These are phyloP conservation scores for Gari tellinella DNA, from an alignment of 2,888 invertebrate species.

Conservation along the genomic window DNA sequence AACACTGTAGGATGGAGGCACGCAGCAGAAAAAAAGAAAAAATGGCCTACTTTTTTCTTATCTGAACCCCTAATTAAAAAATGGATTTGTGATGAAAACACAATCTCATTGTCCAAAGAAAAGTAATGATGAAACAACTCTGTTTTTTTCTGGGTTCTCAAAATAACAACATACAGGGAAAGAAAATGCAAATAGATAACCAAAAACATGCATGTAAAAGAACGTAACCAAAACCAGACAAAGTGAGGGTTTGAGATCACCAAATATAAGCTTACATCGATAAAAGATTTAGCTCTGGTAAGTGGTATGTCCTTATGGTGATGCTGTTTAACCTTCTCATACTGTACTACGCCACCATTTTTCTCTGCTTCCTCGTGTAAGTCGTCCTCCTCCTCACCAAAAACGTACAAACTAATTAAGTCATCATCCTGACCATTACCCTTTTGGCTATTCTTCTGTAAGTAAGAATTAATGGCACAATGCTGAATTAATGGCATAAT, in stretches of 20 bases:
- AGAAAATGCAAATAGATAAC: not conserved
- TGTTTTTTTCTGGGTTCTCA: not conserved
- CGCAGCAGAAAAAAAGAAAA: no score
- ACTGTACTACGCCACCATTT: slow-evolving; percentile 74
- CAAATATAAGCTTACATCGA: slow-evolving; percentile 56
- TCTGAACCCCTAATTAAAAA: no score
- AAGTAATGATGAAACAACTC: not conserved
- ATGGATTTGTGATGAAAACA: no score
- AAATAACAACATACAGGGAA: no score
- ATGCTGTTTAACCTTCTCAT: slow-evolving; percentile 73
- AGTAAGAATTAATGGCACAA: no score
- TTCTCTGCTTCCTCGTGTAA: slow-evolving; percentile 74
- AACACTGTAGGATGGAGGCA: no score
- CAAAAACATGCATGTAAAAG: not conserved
- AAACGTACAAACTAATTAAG: slow-evolving; percentile 80
- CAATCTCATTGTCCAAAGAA: not conserved
- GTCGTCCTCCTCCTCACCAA: slow-evolving; percentile 80
- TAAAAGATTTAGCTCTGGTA: slow-evolving; percentile 41
- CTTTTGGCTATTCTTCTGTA: slow-evolving; percentile 35
- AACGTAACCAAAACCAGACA: not conserved
- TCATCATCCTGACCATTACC: slow-evolving; percentile 67
- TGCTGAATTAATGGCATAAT: no score
- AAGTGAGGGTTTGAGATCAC: slow-evolving; percentile 33
- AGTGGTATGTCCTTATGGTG: slow-evolving; percentile 70
- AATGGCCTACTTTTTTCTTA: no score